phyloP scores from a whole-genome alignment of 2,888 invertebrate species.

The Fragum fragum region DNA sequence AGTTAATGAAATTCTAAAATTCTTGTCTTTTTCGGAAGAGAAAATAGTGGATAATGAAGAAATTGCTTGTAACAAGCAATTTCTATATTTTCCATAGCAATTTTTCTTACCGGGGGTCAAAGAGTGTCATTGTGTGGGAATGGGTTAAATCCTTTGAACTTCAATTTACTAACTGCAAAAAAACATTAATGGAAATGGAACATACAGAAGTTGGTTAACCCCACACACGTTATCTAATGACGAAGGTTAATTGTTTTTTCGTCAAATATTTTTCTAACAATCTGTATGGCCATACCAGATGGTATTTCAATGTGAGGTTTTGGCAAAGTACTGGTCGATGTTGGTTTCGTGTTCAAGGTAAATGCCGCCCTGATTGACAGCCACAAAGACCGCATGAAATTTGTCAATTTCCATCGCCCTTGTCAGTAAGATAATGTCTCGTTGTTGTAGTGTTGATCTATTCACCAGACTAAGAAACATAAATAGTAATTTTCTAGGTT shows the following conservation, averaged over 20 bases:
- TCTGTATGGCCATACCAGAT: constrained; percentile 22
- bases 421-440: constrained; percentile 48
- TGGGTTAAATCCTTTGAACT: constrained; percentile 11
- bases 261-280: constrained; percentile 26
- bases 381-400: constrained; percentile 36
- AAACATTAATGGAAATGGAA: constrained; percentile 14
- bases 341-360: constrained; percentile 22
- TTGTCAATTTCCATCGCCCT: constrained; percentile 44
- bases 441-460: constrained; percentile 34
- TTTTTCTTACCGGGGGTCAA: too few species aligned
- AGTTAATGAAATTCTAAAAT: too few species aligned
- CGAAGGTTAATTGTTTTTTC: constrained; percentile 19
- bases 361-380: constrained; percentile 39
- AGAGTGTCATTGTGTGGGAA: too few species aligned
- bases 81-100: too few species aligned
- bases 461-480: constrained; percentile 36
- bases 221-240: constrained; percentile 28
- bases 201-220: constrained; percentile 25
- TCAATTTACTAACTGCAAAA: constrained; percentile 2
- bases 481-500: constrained; percentile 23
- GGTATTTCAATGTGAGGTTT: constrained; percentile 13
- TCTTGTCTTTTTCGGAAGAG: too few species aligned
- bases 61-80: too few species aligned
- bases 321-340: constrained; percentile 17
- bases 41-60: too few species aligned